phyloP scores from a whole-genome alignment of 35 echinoderm and acorn worm genomes.

The Patiria miniata region DNA sequence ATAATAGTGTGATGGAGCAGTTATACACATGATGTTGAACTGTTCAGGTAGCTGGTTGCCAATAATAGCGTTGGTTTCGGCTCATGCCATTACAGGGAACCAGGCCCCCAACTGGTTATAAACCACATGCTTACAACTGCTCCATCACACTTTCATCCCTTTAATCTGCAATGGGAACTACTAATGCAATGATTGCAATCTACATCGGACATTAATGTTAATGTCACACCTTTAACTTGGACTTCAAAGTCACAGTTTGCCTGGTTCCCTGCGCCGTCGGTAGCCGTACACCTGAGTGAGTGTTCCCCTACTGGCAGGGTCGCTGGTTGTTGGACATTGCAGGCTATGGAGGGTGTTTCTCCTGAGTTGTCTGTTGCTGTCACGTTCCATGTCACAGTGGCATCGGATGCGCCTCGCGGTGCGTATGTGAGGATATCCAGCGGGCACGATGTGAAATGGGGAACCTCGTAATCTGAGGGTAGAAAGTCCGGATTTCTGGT shows the following conservation, averaged over 20 bases:
- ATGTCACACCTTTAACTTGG: slow-evolving; percentile 50
- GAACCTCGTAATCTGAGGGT: slow-evolving; percentile 50
- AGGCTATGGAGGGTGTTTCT: neutral
- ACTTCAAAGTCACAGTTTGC: slow-evolving; percentile 57
- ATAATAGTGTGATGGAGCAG: too few relatives aligned
- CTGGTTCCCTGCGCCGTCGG: slow-evolving; percentile 41
- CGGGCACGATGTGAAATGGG: slow-evolving; percentile 47
- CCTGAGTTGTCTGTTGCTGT: slow-evolving; percentile 52
- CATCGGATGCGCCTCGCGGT: neutral
- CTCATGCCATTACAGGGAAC: too few relatives aligned
- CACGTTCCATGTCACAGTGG: slow-evolving; percentile 49
- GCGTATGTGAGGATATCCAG: slow-evolving; percentile 40
- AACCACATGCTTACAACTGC: too few relatives aligned
- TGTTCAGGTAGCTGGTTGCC: too few relatives aligned
- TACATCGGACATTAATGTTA: neutral
- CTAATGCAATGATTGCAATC: too few relatives aligned
- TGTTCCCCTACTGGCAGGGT: slow-evolving; percentile 40
- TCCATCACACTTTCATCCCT: too few relatives aligned
- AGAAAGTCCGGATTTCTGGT: too few relatives aligned
- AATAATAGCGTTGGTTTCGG: too few relatives aligned
- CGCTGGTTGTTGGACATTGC: slow-evolving; percentile 32
- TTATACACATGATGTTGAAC: too few relatives aligned
- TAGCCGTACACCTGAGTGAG: slow-evolving; percentile 43
- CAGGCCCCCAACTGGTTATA: too few relatives aligned
- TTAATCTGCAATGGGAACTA: too few relatives aligned